Conservation (phyloP, 2,113 vertebrate species). For the Vidua macroura region DNA sequence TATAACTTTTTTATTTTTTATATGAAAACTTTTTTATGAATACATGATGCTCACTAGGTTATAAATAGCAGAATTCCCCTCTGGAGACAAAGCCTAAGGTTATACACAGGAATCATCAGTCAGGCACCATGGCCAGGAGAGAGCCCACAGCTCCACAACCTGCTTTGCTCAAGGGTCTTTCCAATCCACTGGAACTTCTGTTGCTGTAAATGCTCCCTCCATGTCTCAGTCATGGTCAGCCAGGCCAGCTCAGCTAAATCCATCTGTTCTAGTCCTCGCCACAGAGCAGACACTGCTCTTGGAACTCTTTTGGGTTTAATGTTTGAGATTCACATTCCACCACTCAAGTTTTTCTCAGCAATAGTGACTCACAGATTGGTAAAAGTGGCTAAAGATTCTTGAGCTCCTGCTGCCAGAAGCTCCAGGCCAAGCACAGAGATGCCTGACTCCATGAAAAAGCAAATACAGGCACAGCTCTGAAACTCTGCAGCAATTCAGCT, state of each 20-base stretch:
- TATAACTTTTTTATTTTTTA: background rate
- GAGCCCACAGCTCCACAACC: background rate
- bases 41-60: background rate
- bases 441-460: background rate
- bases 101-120: background rate
- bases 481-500: background rate
- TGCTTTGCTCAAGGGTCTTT: background rate
- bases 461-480: background rate
- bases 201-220: background rate
- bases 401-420: background rate
- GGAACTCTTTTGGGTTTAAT: background rate
- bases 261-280: background rate
- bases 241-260: background rate
- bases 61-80: background rate
- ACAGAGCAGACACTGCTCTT: background rate
- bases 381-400: background rate
- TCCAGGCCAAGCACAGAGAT: rapidly evolving
- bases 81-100: background rate
- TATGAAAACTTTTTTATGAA: background rate
- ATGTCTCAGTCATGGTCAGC: background rate
- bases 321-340: rapidly evolving
- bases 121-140: background rate
- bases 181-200: background rate
- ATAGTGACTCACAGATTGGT: background rate
- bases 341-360: background rate